Percentiles rank a stretch among this genome's conserved stretches.
Evolutionary conservation across 2,888 invertebrate genomes (phyloP).

Genomic region (Lasioglossum vierecki): DNA sequence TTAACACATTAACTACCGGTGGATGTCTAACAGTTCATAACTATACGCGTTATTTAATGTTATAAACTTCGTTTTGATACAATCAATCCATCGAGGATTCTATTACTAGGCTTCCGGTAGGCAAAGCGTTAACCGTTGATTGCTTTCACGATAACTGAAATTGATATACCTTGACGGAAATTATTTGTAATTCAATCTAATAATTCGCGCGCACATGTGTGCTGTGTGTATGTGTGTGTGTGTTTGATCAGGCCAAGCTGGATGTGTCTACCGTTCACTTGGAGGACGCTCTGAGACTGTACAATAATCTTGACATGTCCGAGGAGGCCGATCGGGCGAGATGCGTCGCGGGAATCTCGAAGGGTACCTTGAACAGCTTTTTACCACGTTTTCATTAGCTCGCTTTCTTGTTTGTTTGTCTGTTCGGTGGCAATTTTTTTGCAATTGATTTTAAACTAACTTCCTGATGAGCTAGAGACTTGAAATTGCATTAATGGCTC

Average conservation of each 20-base stretch:
- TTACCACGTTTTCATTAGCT: too few species aligned
- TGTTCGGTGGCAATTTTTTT: too few species aligned
- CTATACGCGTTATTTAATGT: not conserved
- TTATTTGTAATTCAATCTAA: not conserved
- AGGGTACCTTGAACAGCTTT: slow-evolving; percentile 61
- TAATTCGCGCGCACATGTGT: not conserved
- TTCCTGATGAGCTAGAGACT: too few species aligned
- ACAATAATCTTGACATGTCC: slow-evolving; percentile 56
- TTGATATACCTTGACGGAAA: not conserved
- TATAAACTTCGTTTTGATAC: not conserved
- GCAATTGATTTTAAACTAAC: too few species aligned
- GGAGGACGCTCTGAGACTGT: slow-evolving; percentile 69
- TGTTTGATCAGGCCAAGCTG: slow-evolving; percentile 63
- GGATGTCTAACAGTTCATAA: not conserved
- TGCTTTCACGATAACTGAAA: not conserved
- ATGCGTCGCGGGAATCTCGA: slow-evolving; percentile 74
- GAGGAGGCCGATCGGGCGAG: slow-evolving; percentile 73
- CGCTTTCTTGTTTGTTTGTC: too few species aligned
- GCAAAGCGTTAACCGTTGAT: not conserved
- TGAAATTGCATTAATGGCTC: too few species aligned
- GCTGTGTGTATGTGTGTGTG: not conserved
- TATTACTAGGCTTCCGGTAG: not conserved
- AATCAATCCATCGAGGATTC: not conserved
- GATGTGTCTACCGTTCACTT: slow-evolving; percentile 72
- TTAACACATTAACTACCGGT: not conserved